Base-by-base conservation (phyloP, 2,888 invertebrate genomes). In the Caenorhabditis sulstoni region DNA sequence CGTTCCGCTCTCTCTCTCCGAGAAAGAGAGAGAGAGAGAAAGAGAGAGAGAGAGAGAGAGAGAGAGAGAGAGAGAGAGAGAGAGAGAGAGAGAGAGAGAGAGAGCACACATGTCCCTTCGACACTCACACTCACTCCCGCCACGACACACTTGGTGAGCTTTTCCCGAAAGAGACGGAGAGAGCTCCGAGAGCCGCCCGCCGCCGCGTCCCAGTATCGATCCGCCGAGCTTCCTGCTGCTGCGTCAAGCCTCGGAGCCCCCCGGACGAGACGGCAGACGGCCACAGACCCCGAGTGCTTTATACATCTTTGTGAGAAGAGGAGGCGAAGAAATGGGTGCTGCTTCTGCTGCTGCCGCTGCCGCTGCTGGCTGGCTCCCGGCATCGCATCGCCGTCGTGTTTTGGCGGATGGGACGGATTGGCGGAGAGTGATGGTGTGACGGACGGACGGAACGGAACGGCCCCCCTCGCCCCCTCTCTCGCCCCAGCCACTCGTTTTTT, bases 351-450 rank as follows among this genome's bases (percentile, higher is more conserved):
- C 64, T 47, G 5, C 41, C 52, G 20, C 49, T 49, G 29, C 29
- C 29, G 29, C 29, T 29, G 29, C 29, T 29, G 29, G 37, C 65
- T 70, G 62, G 55, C 70, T 53, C 61, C 47, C 55, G 29, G 18
- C 50, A 47, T 47, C 47, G 22, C 53, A n/a, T 53, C 61, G 49
- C 64, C 71, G 64, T 71, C 71, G 71, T 71, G 71, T 71, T 71
- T 71, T 71, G 71, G 71, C 71, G 71, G 71, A 71, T 71, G 70
- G 68, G 68, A 59, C 52, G 61, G 71, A 71, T 71, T 71, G 71
- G 64, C 64, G 71, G 71, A 61, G 71, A 61, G 71, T 71, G 71
- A 71, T 71, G 71, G 71, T 71, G 71, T 71, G 71, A 71, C 70
- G 70, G 70, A 62, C 71, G 71, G 62, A 71, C 62, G 71, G 29